Evolutionary conservation across 2,888 invertebrate species (phyloP), one percentile per base, ranked within the genome.

Genomic region (Leucania comma): DNA sequence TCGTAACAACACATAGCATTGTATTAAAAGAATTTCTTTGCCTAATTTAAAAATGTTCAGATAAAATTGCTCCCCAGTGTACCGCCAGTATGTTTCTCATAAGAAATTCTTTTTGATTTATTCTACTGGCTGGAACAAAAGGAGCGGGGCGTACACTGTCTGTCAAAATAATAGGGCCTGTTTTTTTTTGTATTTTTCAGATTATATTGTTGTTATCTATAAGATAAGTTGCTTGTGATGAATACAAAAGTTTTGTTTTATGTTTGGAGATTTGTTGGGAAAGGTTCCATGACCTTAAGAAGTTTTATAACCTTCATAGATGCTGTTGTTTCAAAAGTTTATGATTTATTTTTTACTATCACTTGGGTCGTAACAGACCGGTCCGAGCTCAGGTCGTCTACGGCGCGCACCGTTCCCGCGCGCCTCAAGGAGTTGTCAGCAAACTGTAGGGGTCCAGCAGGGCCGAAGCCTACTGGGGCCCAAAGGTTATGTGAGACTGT

Each of bases 61-160:
- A 60, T 50, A 61, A 60, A 50, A 60, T 59, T 73, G 79, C 26
- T 66, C 60, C 60, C 68, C 22, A 81, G 76, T 79, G 83, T 84
- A 83, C 85, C 8, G 9, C 24, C 66, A 68, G 79, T 75, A 51
- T 81, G 72, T 79, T 68, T 68, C 81, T 80, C 86, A 80, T 86
- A 80, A 82, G 73, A 77, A 80, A 86, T 86, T 86, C 85, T 83
- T 86, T 87, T 81, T 86, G 86, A 86, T 86, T 84, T 79, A 85
- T 79, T 66, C 73, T 58, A 63, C 60, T 68, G 68, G 64, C 51
- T 67, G 48, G 58, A 80, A 87, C 75, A 81, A 85, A 42, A 81
- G 71, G 57, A 69, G 20, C 32, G 46, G 20, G 63, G 56, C 66
- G 68, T 73, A 81, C 62, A 81, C 67, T 79, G 72, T 32, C 69